Percentiles rank a stretch among this genome's conserved stretches.
Evolutionary conservation across 1,140 invertebrate genomes (phyloP).

Genomic region (Ceratosolen fusciceps): DNA sequence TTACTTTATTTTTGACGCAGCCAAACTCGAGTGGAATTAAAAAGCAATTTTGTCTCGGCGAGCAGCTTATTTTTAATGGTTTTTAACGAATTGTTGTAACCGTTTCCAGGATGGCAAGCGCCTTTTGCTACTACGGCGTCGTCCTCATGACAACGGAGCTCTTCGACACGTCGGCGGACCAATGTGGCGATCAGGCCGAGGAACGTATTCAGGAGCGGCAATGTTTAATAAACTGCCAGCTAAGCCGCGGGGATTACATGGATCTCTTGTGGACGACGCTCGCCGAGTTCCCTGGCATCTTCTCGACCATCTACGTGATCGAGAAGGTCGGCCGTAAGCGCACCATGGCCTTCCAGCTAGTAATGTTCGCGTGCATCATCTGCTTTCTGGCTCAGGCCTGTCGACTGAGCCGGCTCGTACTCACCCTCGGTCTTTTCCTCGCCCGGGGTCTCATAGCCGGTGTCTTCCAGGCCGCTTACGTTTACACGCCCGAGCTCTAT

Average conservation of each 20-base stretch:
- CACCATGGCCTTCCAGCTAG: conserved; percentile 95
- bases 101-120: conserved; percentile 86
- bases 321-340: conserved; percentile 92
- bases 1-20: no score
- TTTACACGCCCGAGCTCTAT: conserved; percentile 96
- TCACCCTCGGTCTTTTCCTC: conserved; percentile 90
- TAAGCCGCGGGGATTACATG: conserved; percentile 90
- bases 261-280: conserved; percentile 95
- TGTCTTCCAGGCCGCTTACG: conserved; percentile 94
- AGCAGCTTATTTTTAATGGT: no score
- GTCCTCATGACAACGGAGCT: conserved; percentile 96
- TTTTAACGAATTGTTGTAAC: no score
- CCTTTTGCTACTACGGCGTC: conserved; percentile 96
- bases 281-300: conserved; percentile 95
- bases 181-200: conserved; percentile 63
- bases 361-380: conserved; percentile 87
- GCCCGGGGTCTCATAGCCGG: conserved; percentile 93
- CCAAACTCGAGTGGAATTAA: no score
- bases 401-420: conserved; percentile 78
- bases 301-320: conserved; percentile 92
- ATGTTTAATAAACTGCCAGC: conserved; percentile 75
- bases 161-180: conserved; percentile 79
- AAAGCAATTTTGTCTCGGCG: no score
- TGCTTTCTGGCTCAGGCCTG: conserved; percentile 77
- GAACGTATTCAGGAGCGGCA: conserved; percentile 57